Conservation (phyloP, 2,797 vertebrate genomes). For the Myripristis jacobus region DNA sequence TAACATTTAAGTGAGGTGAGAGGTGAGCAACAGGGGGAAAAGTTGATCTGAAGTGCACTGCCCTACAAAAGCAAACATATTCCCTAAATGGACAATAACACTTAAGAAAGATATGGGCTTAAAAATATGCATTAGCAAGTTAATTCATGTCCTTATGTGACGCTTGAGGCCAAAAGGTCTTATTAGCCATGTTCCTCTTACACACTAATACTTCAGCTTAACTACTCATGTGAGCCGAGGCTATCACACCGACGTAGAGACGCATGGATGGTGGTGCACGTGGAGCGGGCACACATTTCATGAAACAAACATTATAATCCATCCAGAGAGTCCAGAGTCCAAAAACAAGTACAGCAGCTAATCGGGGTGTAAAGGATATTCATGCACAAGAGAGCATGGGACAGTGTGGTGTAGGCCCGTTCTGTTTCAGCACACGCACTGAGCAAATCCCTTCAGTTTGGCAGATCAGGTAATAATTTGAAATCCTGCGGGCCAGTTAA, state of each 20-base stretch:
- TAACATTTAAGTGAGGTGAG: constrained; percentile 2
- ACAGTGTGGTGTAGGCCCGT: no score
- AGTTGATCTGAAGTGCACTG: neutral
- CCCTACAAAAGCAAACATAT: no score
- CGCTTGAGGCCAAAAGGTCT: neutral
- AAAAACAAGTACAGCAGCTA: constrained; percentile 20
- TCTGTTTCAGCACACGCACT: no score
- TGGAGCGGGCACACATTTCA: constrained; percentile 8
- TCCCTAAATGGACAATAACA: no score
- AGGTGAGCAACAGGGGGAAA: neutral
- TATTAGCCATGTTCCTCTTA: constrained; percentile 6
- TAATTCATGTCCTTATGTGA: neutral
- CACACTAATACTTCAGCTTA: constrained; percentile 38
- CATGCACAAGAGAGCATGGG: neutral
- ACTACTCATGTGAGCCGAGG: constrained; percentile 55
- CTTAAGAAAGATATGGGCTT: no score
- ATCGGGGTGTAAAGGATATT: constrained; percentile 23
- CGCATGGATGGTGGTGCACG: constrained; percentile 35
- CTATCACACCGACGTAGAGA: constrained; percentile 19
- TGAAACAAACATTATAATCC: constrained; percentile 54
- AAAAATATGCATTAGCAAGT: neutral
- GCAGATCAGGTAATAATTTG: no score
- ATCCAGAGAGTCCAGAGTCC: constrained; percentile 49
- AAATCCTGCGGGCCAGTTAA: no score
- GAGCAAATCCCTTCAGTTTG: no score